phyloP scores from a whole-genome alignment of 2,113 vertebrate genomes.

The Gila orcuttii region DNA sequence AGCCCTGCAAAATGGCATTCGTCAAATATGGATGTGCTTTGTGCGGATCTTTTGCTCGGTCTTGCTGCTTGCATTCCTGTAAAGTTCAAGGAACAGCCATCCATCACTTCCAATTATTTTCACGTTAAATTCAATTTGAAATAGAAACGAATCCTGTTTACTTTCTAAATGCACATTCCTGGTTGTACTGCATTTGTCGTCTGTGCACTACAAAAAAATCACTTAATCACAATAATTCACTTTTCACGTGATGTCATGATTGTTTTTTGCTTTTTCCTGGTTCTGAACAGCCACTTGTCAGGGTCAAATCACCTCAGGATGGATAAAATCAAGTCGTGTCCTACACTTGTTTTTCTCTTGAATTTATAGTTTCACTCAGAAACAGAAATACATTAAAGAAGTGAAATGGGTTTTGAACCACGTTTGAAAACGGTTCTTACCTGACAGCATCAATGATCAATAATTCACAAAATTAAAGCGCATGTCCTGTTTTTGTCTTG shows the following conservation, averaged over 20 bases:
- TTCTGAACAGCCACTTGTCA: too few species aligned
- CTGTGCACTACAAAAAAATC: background rate
- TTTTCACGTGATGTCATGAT: too few species aligned
- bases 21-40: constrained; percentile 72
- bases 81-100: constrained; percentile 44
- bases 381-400: too few species aligned
- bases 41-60: constrained; percentile 49
- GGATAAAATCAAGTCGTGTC: too few species aligned
- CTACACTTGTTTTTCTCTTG: too few species aligned
- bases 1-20: constrained; percentile 59
- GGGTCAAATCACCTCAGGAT: too few species aligned
- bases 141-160: background rate
- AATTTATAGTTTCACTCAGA: too few species aligned
- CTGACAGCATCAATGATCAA: too few species aligned
- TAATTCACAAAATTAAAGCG: too few species aligned
- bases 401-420: too few species aligned
- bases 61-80: background rate
- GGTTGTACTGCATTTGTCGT: background rate
- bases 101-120: constrained; percentile 6
- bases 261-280: background rate
- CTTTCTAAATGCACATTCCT: background rate
- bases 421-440: too few species aligned
- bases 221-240: background rate
- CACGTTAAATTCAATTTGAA: background rate
- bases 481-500: too few species aligned